phyloP scores from a whole-genome alignment of 1,140 invertebrate genomes.

The Anastatus disparis region DNA sequence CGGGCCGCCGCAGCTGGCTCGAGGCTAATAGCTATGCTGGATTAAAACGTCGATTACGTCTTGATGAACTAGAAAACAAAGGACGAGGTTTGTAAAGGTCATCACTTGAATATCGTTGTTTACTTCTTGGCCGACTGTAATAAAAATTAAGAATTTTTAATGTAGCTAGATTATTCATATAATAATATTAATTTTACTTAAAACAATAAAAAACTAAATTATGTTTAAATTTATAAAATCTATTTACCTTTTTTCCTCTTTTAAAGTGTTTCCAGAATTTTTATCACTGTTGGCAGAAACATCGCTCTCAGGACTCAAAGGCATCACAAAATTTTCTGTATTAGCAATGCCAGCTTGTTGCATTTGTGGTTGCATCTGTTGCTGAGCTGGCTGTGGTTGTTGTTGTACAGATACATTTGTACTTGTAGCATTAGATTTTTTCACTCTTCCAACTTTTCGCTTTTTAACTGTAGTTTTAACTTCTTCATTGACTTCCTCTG shows the following conservation, averaged over 20 bases:
- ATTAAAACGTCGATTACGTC: conserved; percentile 64
- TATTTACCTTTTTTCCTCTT: conserved; percentile 61
- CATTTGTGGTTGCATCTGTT: conserved; percentile 12
- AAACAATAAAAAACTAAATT: background rate
- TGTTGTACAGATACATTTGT: background rate
- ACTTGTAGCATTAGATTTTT: conserved; percentile 43
- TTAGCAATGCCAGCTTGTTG: conserved; percentile 45
- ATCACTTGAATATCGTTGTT: conserved; percentile 72
- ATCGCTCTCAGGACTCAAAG: conserved; percentile 65
- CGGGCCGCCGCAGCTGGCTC: background rate
- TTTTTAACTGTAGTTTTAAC: conserved; percentile 43
- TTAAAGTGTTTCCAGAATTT: conserved; percentile 47
- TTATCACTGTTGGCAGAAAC: conserved; percentile 63
- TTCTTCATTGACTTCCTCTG: conserved; percentile 22
- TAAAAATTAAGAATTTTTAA: no score
- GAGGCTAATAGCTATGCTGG: conserved; percentile 55
- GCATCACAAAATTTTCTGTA: conserved; percentile 63
- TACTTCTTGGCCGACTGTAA: conserved; percentile 56
- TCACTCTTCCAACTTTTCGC: conserved; percentile 54
- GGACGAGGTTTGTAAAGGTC: conserved; percentile 77
- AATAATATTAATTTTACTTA: no score
- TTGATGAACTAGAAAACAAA: conserved; percentile 65
- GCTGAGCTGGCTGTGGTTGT: background rate
- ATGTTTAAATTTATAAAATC: no score
- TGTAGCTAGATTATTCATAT: no score